A percentile compares a stretch with the other conserved stretches of the same genome.
Evolutionary conservation across 2,888 invertebrate genomes (phyloP).

Genomic region (Alsophila aescularia): DNA sequence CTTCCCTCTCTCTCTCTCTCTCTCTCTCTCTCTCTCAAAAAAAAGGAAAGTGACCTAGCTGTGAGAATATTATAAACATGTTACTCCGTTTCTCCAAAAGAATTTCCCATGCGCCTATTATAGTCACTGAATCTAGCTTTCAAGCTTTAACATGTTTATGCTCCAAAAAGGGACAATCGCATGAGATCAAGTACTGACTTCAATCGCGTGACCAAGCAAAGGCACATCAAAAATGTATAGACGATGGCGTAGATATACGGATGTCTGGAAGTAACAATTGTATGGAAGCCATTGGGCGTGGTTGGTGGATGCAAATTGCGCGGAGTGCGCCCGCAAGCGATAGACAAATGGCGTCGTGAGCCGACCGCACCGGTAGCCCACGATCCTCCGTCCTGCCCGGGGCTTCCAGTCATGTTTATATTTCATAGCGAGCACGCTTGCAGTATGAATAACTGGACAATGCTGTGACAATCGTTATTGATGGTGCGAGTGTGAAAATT

Average conservation of each 20-base stretch:
- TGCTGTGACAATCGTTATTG: conserved; percentile 40
- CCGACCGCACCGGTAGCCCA: conserved; percentile 80
- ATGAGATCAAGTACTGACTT: conserved; percentile 6
- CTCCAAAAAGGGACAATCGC: background rate
- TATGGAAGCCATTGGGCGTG: conserved; percentile 78
- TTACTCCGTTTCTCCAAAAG: too few species aligned
- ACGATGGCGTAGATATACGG: conserved; percentile 22
- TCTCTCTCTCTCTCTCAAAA: too few species aligned
- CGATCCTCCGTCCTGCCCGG: conserved; percentile 52
- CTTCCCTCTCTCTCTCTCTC: too few species aligned
- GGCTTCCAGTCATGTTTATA: conserved; percentile 40
- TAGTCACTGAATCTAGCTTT: background rate
- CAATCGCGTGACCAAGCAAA: background rate
- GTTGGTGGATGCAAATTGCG: conserved; percentile 76
- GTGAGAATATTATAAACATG: too few species aligned
- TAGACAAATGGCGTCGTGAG: conserved; percentile 79
- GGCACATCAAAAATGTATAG: conserved; percentile 22
- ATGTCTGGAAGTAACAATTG: conserved; percentile 59
- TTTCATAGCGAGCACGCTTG: conserved; percentile 30
- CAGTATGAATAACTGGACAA: conserved; percentile 39
- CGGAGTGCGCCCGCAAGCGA: conserved; percentile 61
- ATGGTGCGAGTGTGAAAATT: conserved; percentile 38
- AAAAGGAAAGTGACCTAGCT: too few species aligned
- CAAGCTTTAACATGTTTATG: too few species aligned
- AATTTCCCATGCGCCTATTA: too few species aligned